Evolutionary conservation across 2,888 invertebrate genomes (phyloP).

Genomic region (Lepidocyrtinus sp.): DNA sequence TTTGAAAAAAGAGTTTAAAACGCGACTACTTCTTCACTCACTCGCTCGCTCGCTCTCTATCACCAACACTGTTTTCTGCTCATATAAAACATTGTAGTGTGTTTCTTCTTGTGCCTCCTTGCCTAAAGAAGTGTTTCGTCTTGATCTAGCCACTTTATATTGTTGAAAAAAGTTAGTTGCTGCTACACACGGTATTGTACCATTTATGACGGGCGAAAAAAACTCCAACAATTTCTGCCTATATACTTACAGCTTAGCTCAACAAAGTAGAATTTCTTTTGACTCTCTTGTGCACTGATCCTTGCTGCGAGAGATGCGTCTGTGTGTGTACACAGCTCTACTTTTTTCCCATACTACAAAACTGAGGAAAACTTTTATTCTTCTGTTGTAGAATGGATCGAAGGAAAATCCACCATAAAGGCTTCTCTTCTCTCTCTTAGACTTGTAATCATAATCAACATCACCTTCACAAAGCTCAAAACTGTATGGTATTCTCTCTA

Average conservation of each 20-base stretch:
- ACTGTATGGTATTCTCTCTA: too few species aligned
- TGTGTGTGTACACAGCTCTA: neutral
- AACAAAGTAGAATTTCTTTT: conserved; percentile 17
- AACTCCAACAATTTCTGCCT: too few species aligned
- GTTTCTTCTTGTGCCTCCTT: neutral
- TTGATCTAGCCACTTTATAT: conserved; percentile 2
- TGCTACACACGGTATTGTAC: conserved; percentile 3
- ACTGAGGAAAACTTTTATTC: neutral
- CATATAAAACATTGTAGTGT: neutral
- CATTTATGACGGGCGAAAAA: too few species aligned
- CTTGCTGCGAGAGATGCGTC: conserved; percentile 16
- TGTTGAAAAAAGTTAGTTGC: neutral
- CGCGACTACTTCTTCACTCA: neutral
- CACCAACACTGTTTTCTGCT: too few species aligned
- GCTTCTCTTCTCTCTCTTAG: neutral
- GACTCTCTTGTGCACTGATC: conserved; percentile 54
- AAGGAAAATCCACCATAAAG: too few species aligned
- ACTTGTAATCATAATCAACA: neutral
- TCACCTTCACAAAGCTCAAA: conserved; percentile 5
- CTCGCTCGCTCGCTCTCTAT: neutral
- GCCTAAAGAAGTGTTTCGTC: conserved; percentile 13
- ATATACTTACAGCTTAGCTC: neutral
- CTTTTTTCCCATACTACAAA: conserved; percentile 9
- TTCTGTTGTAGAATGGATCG: neutral
- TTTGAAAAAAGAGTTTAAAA: neutral